Conservation (phyloP, 2,888 invertebrate genomes). For the Hirtodrosophila duncani region DNA sequence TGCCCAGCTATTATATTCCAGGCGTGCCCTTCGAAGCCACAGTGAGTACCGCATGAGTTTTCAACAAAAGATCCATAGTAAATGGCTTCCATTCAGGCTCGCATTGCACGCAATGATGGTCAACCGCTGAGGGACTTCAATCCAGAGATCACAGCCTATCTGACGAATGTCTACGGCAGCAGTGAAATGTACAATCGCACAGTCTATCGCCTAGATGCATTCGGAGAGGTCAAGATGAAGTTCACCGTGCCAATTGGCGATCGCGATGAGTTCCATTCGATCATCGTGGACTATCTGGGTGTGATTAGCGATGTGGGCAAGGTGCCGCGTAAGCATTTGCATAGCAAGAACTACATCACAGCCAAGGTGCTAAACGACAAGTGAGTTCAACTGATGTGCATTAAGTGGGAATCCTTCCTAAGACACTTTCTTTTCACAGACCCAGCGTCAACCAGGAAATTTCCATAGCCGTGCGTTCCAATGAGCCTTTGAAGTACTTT, state of each 20-base stretch:
- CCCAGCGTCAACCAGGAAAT: slow-evolving; percentile 85
- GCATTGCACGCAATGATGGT: slow-evolving; percentile 86
- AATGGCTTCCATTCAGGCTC: too few relatives aligned
- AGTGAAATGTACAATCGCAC: slow-evolving; percentile 77
- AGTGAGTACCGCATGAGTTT: slow-evolving; percentile 61
- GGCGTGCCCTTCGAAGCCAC: slow-evolving; percentile 85
- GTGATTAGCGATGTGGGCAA: slow-evolving; percentile 79
- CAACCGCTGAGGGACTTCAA: slow-evolving; percentile 82
- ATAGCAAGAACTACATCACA: slow-evolving; percentile 70
- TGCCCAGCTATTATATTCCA: slow-evolving; percentile 95
- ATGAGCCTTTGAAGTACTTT: slow-evolving; percentile 86
- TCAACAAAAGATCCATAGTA: background rate
- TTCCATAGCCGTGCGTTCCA: slow-evolving; percentile 87
- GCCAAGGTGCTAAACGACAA: slow-evolving; percentile 80
- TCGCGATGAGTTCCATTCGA: slow-evolving; percentile 74
- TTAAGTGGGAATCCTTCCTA: background rate
- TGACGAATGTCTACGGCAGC: slow-evolving; percentile 76
- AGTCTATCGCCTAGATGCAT: slow-evolving; percentile 65
- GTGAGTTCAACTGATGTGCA: slow-evolving; percentile 68
- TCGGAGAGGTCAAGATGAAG: slow-evolving; percentile 75
- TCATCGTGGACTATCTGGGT: slow-evolving; percentile 84
- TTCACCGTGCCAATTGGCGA: slow-evolving; percentile 75
- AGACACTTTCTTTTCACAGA: slow-evolving; percentile 69
- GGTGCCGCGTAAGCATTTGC: slow-evolving; percentile 72
- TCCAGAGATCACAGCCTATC: slow-evolving; percentile 80